Evolutionary conservation across 2,888 invertebrate species (phyloP).

Genomic region (Nemotelus nigrinus): DNA sequence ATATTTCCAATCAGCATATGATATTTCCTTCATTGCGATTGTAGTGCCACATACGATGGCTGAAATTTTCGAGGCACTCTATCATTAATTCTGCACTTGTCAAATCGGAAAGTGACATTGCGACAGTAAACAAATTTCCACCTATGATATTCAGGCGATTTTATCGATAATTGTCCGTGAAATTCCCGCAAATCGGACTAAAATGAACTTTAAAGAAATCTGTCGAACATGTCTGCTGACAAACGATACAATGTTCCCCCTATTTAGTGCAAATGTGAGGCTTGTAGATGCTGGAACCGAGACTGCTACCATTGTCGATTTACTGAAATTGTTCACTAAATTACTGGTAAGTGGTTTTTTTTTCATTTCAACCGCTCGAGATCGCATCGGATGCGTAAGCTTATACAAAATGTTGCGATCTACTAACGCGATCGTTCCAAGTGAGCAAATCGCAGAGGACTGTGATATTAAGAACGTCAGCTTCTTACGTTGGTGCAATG

Average conservation of each 20-base stretch:
- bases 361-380: background rate
- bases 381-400: background rate
- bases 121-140: conserved; percentile 44
- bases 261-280: conserved; percentile 32
- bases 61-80: too few species aligned
- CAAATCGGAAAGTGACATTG: conserved; percentile 37
- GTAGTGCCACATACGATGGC: too few species aligned
- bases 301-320: conserved; percentile 40
- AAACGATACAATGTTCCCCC: conserved; percentile 38
- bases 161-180: conserved; percentile 20
- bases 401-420: too few species aligned
- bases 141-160: conserved; percentile 26
- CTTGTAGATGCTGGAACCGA: conserved; percentile 41
- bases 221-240: conserved; percentile 37
- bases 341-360: conserved; percentile 23
- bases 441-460: too few species aligned
- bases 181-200: conserved; percentile 14
- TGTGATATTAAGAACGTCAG: conserved; percentile 11
- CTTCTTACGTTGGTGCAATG: conserved; percentile 28
- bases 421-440: too few species aligned
- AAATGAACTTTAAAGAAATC: conserved; percentile 41
- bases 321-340: conserved; percentile 41
- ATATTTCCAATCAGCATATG: too few species aligned
- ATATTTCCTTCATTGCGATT: too few species aligned
- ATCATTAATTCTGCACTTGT: background rate